Base-by-base conservation (phyloP, 2,888 invertebrate genomes). In the Bruchidius siliquastri region DNA sequence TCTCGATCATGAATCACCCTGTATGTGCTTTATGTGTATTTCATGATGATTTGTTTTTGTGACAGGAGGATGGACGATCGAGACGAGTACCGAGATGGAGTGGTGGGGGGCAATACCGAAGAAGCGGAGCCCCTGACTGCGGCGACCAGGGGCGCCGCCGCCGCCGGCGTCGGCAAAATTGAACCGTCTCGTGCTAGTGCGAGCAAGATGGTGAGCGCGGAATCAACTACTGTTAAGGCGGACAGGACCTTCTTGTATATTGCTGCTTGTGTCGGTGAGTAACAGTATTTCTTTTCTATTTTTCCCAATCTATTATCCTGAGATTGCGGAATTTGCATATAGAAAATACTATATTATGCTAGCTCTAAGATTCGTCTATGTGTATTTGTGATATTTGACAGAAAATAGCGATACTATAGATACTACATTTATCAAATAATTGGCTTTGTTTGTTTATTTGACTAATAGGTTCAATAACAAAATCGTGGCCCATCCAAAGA, bases 211-310 rank as follows among this genome's bases (percentile, higher is more conserved):
- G 73, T 73, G 73, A 71, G n/a, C 71, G 49, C 73, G 26, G 73
- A 71, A 69, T 70, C 70, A 68, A 70, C 20, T n/a, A 10, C 75
- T 22, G 72, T 71, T 66, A 72, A 73, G 21, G 32, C 77, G 26
- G 78, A 74, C 68, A 77, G 76, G 72, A 77, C 73, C 20, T 80
- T 79, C 74, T 74, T 80, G 71, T 80, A 80, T 69, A 68, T 79
- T n/a, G 79, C 80, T 26, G 79, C 78, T 69, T 78, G 77, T 76
- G 77, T 77, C 78, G 81, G 81, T 80, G 72, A 74, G 80, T 77
- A 49, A 3, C 13, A 49, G 1, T 49, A 13, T 49, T 49, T 18
- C 49, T 13, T 49, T 49, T 49, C 49, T 49, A 26, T 26, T 26
- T 8, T 4, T 8, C 8, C 8, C 8, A 26, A 26, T 26, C 8